A percentile compares a stretch with the other conserved stretches of the same genome.
phyloP scores from a whole-genome alignment of 2,797 vertebrate genomes.

The Erethizon dorsatum region DNA sequence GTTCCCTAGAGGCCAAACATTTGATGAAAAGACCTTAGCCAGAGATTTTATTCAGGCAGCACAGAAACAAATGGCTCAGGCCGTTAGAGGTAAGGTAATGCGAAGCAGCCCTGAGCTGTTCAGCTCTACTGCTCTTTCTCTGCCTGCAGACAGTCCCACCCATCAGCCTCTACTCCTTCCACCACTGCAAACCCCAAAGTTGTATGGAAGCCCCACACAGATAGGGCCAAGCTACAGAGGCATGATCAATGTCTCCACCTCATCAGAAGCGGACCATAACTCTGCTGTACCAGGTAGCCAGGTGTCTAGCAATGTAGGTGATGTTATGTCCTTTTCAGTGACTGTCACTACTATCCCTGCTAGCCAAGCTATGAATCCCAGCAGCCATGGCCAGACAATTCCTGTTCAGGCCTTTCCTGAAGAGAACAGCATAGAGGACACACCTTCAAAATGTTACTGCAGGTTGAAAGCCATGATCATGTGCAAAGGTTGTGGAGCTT shows the following conservation, averaged over 20 bases:
- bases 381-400: slow-evolving; percentile 91
- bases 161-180: slow-evolving; percentile 89
- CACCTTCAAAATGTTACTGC: slow-evolving; percentile 98
- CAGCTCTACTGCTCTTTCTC: slow-evolving; percentile 71
- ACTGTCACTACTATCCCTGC: slow-evolving; percentile 98
- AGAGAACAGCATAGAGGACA: slow-evolving; percentile 92
- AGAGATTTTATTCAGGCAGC: slow-evolving; percentile 92
- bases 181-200: slow-evolving; percentile 89
- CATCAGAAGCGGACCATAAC: slow-evolving; percentile 90
- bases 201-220: slow-evolving; percentile 88
- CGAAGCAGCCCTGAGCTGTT: slow-evolving; percentile 91
- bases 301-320: slow-evolving; percentile 90
- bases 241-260: slow-evolving; percentile 96
- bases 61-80: slow-evolving; percentile 91
- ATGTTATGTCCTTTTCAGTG: slow-evolving; percentile 99
- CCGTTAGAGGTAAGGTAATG: slow-evolving; percentile 88
- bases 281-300: slow-evolving; percentile 86
- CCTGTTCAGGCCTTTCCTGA: slow-evolving; percentile 94
- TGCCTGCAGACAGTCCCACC: slow-evolving; percentile 28
- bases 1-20: slow-evolving; percentile 72
- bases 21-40: slow-evolving; percentile 87
- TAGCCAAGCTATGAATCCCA: slow-evolving; percentile 89
- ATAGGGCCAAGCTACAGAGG: slow-evolving; percentile 93
- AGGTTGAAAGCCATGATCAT: slow-evolving; percentile 99
- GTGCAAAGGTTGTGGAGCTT: slow-evolving; percentile 98